Evolutionary conservation across 1,140 invertebrate species (phyloP).

Genomic region (Ctenoplectra terminalis): DNA sequence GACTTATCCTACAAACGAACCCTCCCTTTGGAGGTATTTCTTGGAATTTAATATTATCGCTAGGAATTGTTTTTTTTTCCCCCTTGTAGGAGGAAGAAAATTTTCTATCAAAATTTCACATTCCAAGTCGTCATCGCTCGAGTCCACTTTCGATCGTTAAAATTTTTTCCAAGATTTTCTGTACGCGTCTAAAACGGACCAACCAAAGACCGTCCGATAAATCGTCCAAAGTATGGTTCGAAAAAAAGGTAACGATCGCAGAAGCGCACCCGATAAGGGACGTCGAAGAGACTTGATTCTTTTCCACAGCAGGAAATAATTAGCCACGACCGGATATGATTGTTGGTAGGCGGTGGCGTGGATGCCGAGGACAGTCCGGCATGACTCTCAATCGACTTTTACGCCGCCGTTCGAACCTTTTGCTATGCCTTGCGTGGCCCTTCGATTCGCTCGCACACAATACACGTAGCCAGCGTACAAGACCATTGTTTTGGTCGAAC

Average conservation of each 20-base stretch:
- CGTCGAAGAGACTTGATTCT: background rate
- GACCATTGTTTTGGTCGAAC: constrained; percentile 59
- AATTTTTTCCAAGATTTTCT: background rate
- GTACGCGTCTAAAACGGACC: background rate
- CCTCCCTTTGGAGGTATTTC: background rate
- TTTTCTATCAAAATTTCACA: background rate
- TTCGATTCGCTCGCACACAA: constrained; percentile 52
- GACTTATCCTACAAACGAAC: background rate
- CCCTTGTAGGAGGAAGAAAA: background rate
- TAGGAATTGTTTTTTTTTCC: too few species aligned
- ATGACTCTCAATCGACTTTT: constrained; percentile 35
- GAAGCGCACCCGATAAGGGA: background rate
- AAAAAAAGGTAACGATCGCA: background rate
- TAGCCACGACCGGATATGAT: constrained; percentile 72
- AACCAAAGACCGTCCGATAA: background rate
- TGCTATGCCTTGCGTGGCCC: constrained; percentile 59
- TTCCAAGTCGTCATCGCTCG: background rate
- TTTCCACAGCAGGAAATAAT: constrained; percentile 73
- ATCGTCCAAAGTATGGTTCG: background rate
- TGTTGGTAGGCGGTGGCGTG: constrained; percentile 54
- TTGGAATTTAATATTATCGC: background rate
- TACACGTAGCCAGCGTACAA: constrained; percentile 58
- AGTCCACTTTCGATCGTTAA: background rate
- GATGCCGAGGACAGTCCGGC: constrained; percentile 25
- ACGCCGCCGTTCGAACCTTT: constrained; percentile 32